A percentile compares a stretch with the other conserved stretches of the same genome.
Conservation (phyloP, 2,888 invertebrate genomes). For the Hyles lineata region DNA sequence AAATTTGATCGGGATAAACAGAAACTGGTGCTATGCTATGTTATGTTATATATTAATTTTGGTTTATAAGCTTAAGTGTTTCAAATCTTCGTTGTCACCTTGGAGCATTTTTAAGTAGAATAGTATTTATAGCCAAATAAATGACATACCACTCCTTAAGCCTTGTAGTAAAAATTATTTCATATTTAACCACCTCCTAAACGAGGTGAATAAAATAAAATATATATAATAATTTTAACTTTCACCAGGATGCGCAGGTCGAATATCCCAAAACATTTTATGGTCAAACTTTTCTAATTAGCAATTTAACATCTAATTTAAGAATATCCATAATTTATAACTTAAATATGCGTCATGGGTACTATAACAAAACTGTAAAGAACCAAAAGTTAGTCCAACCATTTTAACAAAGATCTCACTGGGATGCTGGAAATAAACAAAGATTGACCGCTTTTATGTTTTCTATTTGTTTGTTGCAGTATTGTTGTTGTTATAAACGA, state of each 20-base stretch:
- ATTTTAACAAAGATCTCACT: not conserved
- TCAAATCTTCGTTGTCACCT: too few relatives aligned
- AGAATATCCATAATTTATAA: constrained; percentile 28
- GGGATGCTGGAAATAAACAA: not conserved
- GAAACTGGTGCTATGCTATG: too few relatives aligned
- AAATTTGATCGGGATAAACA: not conserved
- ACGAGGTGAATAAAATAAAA: constrained; percentile 20
- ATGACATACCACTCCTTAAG: not conserved
- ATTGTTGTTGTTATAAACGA: not conserved
- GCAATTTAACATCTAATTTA: constrained; percentile 30
- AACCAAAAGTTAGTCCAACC: not conserved
- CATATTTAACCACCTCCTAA: not conserved
- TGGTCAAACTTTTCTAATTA: constrained; percentile 30
- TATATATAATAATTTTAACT: constrained; percentile 27
- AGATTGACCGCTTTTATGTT: not conserved
- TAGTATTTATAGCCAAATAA: too few relatives aligned
- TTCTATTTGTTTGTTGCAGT: not conserved
- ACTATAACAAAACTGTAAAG: not conserved
- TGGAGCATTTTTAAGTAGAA: too few relatives aligned
- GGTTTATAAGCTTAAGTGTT: too few relatives aligned
- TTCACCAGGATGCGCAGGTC: constrained; percentile 19
- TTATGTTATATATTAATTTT: too few relatives aligned
- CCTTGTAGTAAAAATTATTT: not conserved
- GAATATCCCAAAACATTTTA: constrained; percentile 28
- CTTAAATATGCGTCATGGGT: constrained; percentile 1